Evolutionary conservation across 2,797 vertebrate genomes (phyloP).

Genomic region (Argentina silus): DNA sequence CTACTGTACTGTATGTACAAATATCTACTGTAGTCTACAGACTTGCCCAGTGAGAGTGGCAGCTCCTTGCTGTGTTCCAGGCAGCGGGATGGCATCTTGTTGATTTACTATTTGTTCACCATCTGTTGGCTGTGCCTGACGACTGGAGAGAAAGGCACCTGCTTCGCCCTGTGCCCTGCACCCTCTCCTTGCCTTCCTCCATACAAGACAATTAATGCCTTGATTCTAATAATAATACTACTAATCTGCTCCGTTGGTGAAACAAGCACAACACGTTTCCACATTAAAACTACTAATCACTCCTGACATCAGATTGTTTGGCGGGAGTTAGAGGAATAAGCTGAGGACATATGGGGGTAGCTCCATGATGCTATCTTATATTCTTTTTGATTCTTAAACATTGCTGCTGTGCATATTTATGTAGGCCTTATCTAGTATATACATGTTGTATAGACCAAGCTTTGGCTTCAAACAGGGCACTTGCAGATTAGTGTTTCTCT

Average conservation of each 20-base stretch:
- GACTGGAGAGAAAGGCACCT: background rate
- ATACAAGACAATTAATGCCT: conserved; percentile 4
- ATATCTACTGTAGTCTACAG: background rate
- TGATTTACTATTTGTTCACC: background rate
- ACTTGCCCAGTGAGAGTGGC: background rate
- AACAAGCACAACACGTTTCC: background rate
- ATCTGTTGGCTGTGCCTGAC: conserved; percentile 7
- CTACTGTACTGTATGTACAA: too few relatives aligned
- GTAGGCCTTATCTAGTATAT: too few relatives aligned
- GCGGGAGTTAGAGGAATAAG: background rate
- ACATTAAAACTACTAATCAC: conserved; percentile 2
- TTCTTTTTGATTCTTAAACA: background rate
- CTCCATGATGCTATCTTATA: background rate
- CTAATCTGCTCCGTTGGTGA: background rate
- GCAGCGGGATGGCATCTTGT: background rate
- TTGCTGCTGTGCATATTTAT: too few relatives aligned
- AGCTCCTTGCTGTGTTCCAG: background rate
- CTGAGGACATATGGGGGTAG: background rate
- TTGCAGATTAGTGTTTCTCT: background rate
- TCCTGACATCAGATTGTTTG: background rate
- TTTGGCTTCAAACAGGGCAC: background rate
- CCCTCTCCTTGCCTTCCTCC: background rate
- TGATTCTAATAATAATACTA: conserved; percentile 8
- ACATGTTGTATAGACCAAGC: too few relatives aligned
- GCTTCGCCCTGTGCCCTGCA: background rate